Conservation (phyloP, 2,888 invertebrate genomes). For the Mythimna loreyi region DNA sequence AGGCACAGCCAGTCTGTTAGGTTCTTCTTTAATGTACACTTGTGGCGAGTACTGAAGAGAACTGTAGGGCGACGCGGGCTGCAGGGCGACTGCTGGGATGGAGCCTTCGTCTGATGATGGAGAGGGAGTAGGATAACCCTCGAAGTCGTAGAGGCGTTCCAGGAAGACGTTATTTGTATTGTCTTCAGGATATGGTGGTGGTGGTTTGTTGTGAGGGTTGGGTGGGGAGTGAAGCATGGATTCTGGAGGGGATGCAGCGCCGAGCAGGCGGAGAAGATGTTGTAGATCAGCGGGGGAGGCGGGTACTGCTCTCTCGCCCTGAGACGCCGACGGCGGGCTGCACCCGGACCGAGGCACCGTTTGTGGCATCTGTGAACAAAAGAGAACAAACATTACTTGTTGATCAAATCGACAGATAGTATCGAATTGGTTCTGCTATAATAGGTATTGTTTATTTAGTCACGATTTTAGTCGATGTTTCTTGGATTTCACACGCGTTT, state of each 20-base stretch:
- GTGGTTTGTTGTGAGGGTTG: conserved; percentile 85
- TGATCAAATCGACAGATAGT: conserved; percentile 12
- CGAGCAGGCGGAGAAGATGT: conserved; percentile 86
- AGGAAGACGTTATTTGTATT: conserved; percentile 78
- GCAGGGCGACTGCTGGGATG: conserved; percentile 90
- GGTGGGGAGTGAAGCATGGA: conserved; percentile 87
- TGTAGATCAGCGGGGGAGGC: conserved; percentile 89
- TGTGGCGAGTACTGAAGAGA: conserved; percentile 79
- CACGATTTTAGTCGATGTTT: conserved; percentile 37
- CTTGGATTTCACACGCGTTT: conserved; percentile 43
- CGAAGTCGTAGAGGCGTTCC: conserved; percentile 88
- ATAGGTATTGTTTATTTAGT: conserved; percentile 33
- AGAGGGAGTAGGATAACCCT: conserved; percentile 87
- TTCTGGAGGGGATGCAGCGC: conserved; percentile 88
- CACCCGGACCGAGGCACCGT: conserved; percentile 95
- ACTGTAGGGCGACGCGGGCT: conserved; percentile 90
- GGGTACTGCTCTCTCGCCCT: conserved; percentile 92
- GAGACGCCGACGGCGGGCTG: conserved; percentile 94
- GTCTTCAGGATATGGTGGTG: conserved; percentile 85
- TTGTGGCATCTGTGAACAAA: conserved; percentile 94
- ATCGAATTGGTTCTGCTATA: conserved; percentile 26
- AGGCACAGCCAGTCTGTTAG: conserved; percentile 88
- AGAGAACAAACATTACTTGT: conserved; percentile 52
- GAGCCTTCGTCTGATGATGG: conserved; percentile 90
- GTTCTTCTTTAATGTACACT: conserved; percentile 89